Conservation (phyloP, 1,140 invertebrate species). For the Drosophila santomea region DNA sequence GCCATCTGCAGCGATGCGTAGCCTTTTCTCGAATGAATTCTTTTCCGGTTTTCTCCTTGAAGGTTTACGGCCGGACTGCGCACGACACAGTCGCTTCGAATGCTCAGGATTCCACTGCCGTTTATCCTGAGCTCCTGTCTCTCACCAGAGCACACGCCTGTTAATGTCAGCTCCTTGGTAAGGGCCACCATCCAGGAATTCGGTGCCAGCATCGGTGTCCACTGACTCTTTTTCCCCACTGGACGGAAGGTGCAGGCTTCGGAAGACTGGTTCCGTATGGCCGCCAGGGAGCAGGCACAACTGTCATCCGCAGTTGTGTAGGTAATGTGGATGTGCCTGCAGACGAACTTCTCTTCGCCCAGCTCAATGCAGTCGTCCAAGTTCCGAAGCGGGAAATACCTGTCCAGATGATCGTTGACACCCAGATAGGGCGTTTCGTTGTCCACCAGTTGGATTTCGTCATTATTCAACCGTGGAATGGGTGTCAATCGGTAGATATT, state of each 20-base stretch:
- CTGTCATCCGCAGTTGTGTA: conserved; percentile 1
- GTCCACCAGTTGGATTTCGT: conserved; percentile 11
- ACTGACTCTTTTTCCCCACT: background rate
- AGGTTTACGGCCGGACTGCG: conserved; percentile 13
- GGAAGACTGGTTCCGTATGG: conserved; percentile 3
- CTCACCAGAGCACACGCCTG: conserved; percentile 19
- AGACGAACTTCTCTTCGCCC: conserved; percentile 6
- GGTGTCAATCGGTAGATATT: conserved; percentile 26
- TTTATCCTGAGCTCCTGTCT: conserved; percentile 22
- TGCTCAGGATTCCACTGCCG: conserved; percentile 23
- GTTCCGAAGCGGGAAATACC: conserved; percentile 9
- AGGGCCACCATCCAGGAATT: conserved; percentile 32
- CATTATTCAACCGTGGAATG: conserved; percentile 13
- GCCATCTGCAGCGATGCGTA: conserved; percentile 2
- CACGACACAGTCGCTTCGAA: conserved; percentile 20
- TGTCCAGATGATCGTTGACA: conserved; percentile 23
- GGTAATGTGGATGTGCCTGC: conserved; percentile 3
- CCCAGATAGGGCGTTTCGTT: conserved; percentile 19
- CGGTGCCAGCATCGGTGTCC: conserved; percentile 21
- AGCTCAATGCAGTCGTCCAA: conserved; percentile 17
- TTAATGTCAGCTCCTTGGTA: conserved; percentile 15
- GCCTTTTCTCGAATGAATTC: background rate
- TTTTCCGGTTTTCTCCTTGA: background rate
- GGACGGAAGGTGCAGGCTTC: background rate
- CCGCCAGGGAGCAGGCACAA: conserved; percentile 14